Percentiles rank a stretch among this genome's conserved stretches.
These are phyloP conservation scores for Latrodectus geometricus DNA, from an alignment of 1,140 invertebrate genomes.

Conservation along the genomic window DNA sequence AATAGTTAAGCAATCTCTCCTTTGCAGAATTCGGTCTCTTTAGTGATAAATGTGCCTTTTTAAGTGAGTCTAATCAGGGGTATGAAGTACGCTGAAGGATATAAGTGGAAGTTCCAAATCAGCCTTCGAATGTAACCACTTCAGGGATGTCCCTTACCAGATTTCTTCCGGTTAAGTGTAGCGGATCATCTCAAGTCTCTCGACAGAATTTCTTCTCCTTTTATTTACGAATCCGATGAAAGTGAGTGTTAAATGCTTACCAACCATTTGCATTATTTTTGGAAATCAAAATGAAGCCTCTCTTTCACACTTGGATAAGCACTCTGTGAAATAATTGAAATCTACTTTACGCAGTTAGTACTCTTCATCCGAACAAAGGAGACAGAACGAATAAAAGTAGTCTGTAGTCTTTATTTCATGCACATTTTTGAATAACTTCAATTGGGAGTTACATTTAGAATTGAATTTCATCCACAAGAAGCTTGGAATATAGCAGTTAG, in stretches of 20 bases:
- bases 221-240: not conserved
- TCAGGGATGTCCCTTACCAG: slow-evolving; percentile 36
- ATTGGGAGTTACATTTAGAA: too few relatives aligned
- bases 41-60: slow-evolving; percentile 23
- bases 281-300: not conserved
- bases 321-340: not conserved
- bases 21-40: not conserved
- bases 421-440: too few relatives aligned
- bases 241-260: not conserved
- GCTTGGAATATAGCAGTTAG: too few relatives aligned
- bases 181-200: not conserved
- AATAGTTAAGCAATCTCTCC: not conserved
- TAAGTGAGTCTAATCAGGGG: slow-evolving; percentile 1
- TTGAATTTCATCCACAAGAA: too few relatives aligned
- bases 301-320: not conserved
- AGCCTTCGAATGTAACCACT: slow-evolving; percentile 50
- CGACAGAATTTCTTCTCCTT: not conserved
- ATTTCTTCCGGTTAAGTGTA: slow-evolving; percentile 12
- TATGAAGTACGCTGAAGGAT: slow-evolving; percentile 10
- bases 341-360: not conserved
- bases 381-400: too few relatives aligned
- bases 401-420: too few relatives aligned
- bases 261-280: not conserved
- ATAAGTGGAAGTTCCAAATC: slow-evolving; percentile 38
- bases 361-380: not conserved